Conservation (phyloP, 2,888 invertebrate species). For the Tenodera sinensis region DNA sequence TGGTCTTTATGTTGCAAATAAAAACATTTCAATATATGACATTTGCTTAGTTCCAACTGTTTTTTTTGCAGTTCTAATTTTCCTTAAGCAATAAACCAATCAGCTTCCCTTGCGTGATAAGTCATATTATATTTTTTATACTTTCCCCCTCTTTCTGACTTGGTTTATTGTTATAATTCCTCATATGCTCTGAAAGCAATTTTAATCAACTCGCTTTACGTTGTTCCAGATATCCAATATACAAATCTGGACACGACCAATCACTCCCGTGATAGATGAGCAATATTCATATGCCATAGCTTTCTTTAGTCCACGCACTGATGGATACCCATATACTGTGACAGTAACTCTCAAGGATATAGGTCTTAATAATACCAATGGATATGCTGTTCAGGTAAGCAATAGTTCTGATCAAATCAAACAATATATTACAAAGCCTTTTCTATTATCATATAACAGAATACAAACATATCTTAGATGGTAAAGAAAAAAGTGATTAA, state of each 20-base stretch:
- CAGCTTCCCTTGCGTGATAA: too few relatives aligned
- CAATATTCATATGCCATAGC: slow-evolving; percentile 55
- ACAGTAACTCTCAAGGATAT: slow-evolving; percentile 42
- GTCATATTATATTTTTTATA: not conserved
- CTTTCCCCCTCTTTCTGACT: not conserved
- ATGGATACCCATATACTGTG: slow-evolving; percentile 47
- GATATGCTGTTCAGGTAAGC: slow-evolving; percentile 44
- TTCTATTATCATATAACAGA: too few relatives aligned
- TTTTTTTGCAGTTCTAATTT: too few relatives aligned
- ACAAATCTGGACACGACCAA: slow-evolving; percentile 57
- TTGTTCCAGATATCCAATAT: slow-evolving; percentile 38
- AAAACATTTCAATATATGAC: too few relatives aligned
- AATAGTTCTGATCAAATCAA: too few relatives aligned
- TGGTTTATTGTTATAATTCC: not conserved
- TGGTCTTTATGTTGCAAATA: too few relatives aligned
- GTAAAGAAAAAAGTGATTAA: not conserved
- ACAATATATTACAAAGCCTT: too few relatives aligned
- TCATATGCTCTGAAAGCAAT: not conserved
- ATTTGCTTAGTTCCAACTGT: too few relatives aligned
- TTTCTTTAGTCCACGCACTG: slow-evolving; percentile 50
- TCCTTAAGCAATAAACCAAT: too few relatives aligned
- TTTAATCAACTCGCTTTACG: not conserved
- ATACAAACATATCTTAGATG: too few relatives aligned
- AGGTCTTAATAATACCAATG: slow-evolving; percentile 40
- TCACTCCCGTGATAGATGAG: slow-evolving; percentile 48